Evolutionary conservation across 1,140 invertebrate species (phyloP).

Genomic region (Calosoma granatense): DNA sequence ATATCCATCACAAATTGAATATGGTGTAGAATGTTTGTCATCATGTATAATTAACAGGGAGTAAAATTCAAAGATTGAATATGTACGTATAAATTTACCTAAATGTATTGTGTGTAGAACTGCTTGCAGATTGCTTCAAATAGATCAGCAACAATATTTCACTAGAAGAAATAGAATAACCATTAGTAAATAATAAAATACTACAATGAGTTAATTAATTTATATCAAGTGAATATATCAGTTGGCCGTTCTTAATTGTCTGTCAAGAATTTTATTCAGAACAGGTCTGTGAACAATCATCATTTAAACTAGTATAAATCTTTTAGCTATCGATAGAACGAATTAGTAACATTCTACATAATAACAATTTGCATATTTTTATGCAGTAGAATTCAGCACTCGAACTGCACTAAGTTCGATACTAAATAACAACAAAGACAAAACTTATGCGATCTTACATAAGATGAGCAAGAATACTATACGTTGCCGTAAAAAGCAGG

Average conservation of each 20-base stretch:
- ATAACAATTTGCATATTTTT: too few species aligned
- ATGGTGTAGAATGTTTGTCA: constrained; percentile 11
- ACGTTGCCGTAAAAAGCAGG: too few species aligned
- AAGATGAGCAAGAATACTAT: neutral
- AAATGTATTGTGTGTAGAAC: too few species aligned
- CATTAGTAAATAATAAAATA: neutral
- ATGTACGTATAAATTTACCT: too few species aligned
- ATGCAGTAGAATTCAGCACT: neutral
- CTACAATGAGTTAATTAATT: neutral
- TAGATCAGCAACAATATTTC: too few species aligned
- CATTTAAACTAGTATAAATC: constrained; percentile 20
- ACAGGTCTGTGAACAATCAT: constrained; percentile 39
- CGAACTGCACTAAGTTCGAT: neutral
- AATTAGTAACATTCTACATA: too few species aligned
- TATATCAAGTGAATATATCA: neutral
- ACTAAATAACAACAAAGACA: neutral
- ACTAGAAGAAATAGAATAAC: neutral
- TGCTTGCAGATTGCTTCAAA: too few species aligned
- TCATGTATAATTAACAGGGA: neutral
- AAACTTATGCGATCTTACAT: neutral
- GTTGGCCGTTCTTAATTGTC: neutral
- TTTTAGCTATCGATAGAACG: neutral
- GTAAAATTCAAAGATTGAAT: too few species aligned
- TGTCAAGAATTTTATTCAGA: constrained; percentile 30
- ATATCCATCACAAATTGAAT: constrained; percentile 15